Percentiles rank a stretch among this genome's conserved stretches.
Evolutionary conservation across 92 coral and sea anemone species (phyloP).

Genomic region (Diadumene lineata): DNA sequence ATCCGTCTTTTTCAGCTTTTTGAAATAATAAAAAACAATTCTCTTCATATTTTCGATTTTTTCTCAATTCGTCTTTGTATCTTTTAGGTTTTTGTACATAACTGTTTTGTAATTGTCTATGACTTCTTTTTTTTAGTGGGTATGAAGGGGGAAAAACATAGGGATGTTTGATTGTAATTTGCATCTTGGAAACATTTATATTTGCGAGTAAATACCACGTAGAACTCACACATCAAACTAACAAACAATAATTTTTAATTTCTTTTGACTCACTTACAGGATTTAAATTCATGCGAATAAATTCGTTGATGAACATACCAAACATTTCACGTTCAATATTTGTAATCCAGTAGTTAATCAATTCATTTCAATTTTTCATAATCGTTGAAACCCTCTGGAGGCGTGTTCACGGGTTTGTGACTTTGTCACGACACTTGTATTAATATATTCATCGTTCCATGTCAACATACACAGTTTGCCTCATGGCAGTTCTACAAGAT

Average conservation of each 20-base stretch:
- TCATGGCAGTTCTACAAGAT: conserved; percentile 8
- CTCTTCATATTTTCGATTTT: too few relatives aligned
- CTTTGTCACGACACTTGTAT: conserved; percentile 7
- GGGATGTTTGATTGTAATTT: conserved; percentile 3
- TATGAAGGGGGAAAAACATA: too few relatives aligned
- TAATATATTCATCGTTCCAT: conserved; percentile 28
- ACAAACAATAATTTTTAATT: not conserved
- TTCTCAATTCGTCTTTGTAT: too few relatives aligned
- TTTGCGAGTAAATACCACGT: conserved; percentile 15
- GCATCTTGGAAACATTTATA: conserved; percentile 21
- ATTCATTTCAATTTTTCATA: conserved; percentile 3
- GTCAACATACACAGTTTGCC: conserved; percentile 11
- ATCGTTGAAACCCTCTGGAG: not conserved
- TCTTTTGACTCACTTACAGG: not conserved
- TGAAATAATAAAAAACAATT: too few relatives aligned
- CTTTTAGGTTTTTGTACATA: too few relatives aligned
- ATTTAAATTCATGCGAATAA: not conserved
- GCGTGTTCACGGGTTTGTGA: conserved; percentile 21
- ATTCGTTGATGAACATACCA: not conserved
- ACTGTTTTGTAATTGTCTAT: too few relatives aligned
- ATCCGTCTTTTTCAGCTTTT: conserved; percentile 1
- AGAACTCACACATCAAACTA: not conserved
- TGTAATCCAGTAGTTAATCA: not conserved
- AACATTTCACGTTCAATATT: not conserved
- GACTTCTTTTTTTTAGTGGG: too few relatives aligned